Evolutionary conservation across 2,797 vertebrate genomes (phyloP).

Genomic region (Diplodus sargus): DNA sequence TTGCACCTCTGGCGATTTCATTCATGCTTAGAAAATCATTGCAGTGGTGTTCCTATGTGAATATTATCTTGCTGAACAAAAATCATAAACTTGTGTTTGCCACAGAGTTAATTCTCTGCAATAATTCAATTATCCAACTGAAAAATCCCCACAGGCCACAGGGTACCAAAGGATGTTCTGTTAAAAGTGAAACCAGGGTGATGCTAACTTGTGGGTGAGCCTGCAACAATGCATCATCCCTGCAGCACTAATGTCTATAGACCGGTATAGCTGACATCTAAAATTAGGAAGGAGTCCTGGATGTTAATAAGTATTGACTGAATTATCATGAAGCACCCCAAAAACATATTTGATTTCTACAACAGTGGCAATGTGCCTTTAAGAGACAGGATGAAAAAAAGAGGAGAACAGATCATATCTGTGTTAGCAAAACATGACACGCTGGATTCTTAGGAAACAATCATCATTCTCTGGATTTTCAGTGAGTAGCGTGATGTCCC

Average conservation of each 20-base stretch:
- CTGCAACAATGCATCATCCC: too few relatives aligned
- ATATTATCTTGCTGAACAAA: too few relatives aligned
- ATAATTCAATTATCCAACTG: too few relatives aligned
- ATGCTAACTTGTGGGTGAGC: too few relatives aligned
- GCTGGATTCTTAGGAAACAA: constrained; percentile 11
- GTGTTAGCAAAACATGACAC: neutral
- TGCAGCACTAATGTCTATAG: neutral
- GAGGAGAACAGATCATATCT: constrained; percentile 16
- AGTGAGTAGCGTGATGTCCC: neutral
- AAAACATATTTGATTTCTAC: neutral
- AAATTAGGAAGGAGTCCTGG: neutral
- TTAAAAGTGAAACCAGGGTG: too few relatives aligned
- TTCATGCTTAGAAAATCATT: too few relatives aligned
- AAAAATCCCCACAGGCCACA: too few relatives aligned
- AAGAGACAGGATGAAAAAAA: constrained; percentile 4
- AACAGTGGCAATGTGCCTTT: constrained; percentile 15
- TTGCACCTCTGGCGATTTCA: too few relatives aligned
- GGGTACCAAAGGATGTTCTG: too few relatives aligned
- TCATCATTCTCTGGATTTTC: neutral
- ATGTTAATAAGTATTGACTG: neutral
- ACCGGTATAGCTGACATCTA: neutral
- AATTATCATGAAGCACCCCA: neutral
- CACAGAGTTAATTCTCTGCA: too few relatives aligned
- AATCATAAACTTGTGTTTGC: too few relatives aligned
- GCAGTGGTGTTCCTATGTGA: too few relatives aligned